Base-by-base conservation (phyloP, 2,888 invertebrate genomes). In the Silvanus unidentatus region DNA sequence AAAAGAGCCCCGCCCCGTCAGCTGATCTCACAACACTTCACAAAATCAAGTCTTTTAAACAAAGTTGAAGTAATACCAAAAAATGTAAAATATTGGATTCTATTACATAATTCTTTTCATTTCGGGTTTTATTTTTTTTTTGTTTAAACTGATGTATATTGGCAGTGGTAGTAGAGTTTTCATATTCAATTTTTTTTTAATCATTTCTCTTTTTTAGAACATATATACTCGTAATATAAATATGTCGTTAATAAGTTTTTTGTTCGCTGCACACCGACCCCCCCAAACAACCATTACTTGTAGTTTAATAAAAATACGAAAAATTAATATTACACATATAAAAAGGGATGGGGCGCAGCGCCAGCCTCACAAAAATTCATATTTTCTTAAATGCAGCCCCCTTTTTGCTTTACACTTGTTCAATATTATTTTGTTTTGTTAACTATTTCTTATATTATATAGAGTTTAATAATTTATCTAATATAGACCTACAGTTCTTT, bases 401-500 rank as follows among this genome's bases (percentile, higher is more conserved):
- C 44, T 40, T 49, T 48, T 51, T 50, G 48, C 44, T 51, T 45
- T 8, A 22, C 22, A 22, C 8, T 22, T 22, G 4, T 22, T 8
- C 22, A 22, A 22, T 22, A 22, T 22, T 22, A 5, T 5, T 3
- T 22, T 5, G 3, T 22, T 22, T 22, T 22, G 3, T 22, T 22
- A 22, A 22, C 22, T 22, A 22, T 22, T 22, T 5, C n/a, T n/a
- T n/a, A n/a, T n/a, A 22, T 22, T 22, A 22, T 22, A 22, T 22
- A 22, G 22, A 22, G 8, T 22, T 22, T 22, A 22, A 22, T 22
- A 63, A 59, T 58, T 67, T 67, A 72, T 72, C 72, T 71, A 72
- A 72, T 72, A 71, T 71, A 72, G 72, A 72, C 70, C 71, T 72
- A 72, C 71, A 49, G 52, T 62, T 69, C 62, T 69, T 71, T 69